These are phyloP conservation scores for Podargus strigoides DNA, from an alignment of 2,797 vertebrate genomes.

Conservation along the genomic window DNA sequence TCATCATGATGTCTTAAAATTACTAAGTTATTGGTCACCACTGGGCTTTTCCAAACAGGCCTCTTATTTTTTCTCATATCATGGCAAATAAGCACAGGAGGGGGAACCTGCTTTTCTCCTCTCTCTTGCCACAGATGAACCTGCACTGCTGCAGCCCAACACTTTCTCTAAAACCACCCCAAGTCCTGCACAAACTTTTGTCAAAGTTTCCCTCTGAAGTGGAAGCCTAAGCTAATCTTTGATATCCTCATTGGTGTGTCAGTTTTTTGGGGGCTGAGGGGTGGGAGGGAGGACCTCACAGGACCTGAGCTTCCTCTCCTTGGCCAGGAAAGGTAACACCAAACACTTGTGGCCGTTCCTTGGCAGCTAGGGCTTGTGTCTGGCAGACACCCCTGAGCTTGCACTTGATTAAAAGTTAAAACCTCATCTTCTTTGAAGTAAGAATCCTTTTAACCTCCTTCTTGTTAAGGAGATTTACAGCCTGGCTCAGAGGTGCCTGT, in stretches of 20 bases:
- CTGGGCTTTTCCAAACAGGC: not conserved
- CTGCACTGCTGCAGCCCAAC: not conserved
- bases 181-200: not conserved
- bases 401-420: not conserved
- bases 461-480: slow-evolving; percentile 9
- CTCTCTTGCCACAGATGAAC: not conserved
- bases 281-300: not conserved
- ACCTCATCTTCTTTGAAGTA: not conserved
- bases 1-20: not conserved
- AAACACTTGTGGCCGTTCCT: not conserved
- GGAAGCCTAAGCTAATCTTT: not conserved
- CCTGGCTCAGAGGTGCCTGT: not conserved
- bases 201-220: not conserved
- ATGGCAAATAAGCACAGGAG: not conserved
- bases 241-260: too few species aligned
- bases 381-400: not conserved
- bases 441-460: not conserved
- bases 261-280: not conserved
- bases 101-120: not conserved
- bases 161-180: not conserved
- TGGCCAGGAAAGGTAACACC: not conserved
- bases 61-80: not conserved
- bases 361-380: not conserved
- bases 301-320: not conserved
- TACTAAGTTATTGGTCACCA: not conserved